A percentile compares a stretch with the other conserved stretches of the same genome.
Conservation (phyloP, 1,140 invertebrate species). For the Atta colombica region DNA sequence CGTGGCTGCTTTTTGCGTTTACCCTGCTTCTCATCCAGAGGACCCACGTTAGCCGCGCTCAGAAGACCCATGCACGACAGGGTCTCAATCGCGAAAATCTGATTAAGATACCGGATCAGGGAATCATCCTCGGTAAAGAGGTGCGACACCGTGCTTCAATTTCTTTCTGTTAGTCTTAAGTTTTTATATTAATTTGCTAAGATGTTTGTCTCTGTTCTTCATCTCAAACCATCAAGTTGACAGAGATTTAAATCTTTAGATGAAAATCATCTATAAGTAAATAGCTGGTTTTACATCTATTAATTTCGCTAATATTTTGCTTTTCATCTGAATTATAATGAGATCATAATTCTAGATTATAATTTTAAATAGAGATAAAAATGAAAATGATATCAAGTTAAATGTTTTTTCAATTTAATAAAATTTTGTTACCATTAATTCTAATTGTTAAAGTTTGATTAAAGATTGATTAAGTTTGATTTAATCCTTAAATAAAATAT, state of each 20-base stretch:
- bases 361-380: not conserved
- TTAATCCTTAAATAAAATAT: not conserved
- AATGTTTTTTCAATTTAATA: not conserved
- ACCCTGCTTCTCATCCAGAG: conserved; percentile 72
- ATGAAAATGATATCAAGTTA: not conserved
- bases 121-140: conserved; percentile 82
- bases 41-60: conserved; percentile 69
- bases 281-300: not conserved
- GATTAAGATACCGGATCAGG: conserved; percentile 82
- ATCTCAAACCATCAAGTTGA: not conserved
- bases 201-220: no score
- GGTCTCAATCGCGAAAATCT: conserved; percentile 74
- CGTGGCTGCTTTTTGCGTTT: conserved; percentile 73
- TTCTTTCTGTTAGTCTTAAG: conserved; percentile 9
- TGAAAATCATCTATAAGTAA: not conserved
- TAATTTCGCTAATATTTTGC: not conserved
- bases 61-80: conserved; percentile 79
- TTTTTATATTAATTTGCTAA: not conserved
- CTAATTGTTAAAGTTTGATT: not conserved
- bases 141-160: conserved; percentile 73
- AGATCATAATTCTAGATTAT: not conserved
- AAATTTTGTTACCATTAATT: not conserved
- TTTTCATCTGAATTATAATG: not conserved
- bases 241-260: not conserved
- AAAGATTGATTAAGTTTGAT: no score